Percentiles rank a stretch among this genome's conserved stretches.
These are phyloP conservation scores for Exocentrus adspersus DNA, from an alignment of 2,888 invertebrate species.

Conservation along the genomic window DNA sequence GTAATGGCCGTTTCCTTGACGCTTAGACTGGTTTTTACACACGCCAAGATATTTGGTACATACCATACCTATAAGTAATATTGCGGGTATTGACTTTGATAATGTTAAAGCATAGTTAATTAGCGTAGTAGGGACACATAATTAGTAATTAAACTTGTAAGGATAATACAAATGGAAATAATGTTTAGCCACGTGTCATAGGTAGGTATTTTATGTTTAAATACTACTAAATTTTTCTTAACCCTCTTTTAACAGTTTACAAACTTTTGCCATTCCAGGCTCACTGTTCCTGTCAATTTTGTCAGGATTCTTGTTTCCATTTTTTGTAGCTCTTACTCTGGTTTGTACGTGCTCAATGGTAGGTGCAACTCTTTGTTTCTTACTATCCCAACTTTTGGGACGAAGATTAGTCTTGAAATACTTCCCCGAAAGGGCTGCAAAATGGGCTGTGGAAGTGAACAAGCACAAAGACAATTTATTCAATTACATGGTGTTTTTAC, in stretches of 20 bases:
- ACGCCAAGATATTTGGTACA: too few relatives aligned
- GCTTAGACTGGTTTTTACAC: too few relatives aligned
- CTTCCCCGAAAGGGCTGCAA: conserved; percentile 86
- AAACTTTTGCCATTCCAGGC: conserved; percentile 99
- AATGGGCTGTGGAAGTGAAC: conserved; percentile 86
- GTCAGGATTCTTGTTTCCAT: conserved; percentile 96
- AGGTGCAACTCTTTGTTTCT: conserved; percentile 95
- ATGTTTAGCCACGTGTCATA: too few relatives aligned
- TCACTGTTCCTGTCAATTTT: conserved; percentile 97
- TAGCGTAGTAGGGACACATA: too few relatives aligned
- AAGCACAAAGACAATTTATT: conserved; percentile 90
- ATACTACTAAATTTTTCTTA: conserved; percentile 18
- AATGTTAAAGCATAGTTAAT: too few relatives aligned
- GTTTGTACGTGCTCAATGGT: conserved; percentile 95
- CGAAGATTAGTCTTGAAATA: conserved; percentile 75
- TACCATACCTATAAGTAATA: too few relatives aligned
- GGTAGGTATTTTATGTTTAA: too few relatives aligned
- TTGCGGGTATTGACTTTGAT: too few relatives aligned
- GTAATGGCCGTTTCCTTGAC: too few relatives aligned
- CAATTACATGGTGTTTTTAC: conserved; percentile 95
- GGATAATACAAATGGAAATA: too few relatives aligned
- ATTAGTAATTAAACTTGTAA: too few relatives aligned
- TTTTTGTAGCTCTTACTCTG: conserved; percentile 85
- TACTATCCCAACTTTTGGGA: conserved; percentile 91
- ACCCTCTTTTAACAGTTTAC: conserved; percentile 75